A percentile compares a stretch with the other conserved stretches of the same genome.
Evolutionary conservation across 2,797 vertebrate genomes (phyloP).

Genomic region (Enteromius anoplus): DNA sequence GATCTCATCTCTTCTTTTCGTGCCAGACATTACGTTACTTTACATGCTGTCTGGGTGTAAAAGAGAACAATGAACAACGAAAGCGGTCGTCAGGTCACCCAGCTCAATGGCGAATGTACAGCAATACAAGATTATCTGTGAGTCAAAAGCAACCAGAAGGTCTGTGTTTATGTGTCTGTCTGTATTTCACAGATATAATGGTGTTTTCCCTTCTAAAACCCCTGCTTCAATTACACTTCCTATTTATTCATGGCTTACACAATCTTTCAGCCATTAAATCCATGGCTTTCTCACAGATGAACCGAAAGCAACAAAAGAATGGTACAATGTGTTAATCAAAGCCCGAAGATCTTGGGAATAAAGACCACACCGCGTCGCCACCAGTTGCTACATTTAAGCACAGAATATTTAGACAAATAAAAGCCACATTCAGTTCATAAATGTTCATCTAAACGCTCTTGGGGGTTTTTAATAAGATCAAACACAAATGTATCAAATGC

Average conservation of each 20-base stretch:
- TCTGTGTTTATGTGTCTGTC: not conserved
- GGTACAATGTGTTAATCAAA: constrained; percentile 46
- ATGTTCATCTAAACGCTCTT: not conserved
- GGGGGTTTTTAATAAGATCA: not conserved
- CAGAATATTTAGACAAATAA: not conserved
- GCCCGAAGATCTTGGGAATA: not conserved
- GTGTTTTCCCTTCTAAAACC: not conserved
- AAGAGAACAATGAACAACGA: constrained; percentile 64
- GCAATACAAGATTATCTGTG: not conserved
- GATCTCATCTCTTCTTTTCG: constrained; percentile 53
- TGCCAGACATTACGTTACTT: constrained; percentile 64
- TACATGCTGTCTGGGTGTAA: constrained; percentile 66
- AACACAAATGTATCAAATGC: not conserved
- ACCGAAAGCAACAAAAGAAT: constrained; percentile 57
- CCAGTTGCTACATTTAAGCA: not conserved
- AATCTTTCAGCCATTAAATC: constrained; percentile 63
- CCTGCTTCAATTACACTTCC: constrained; percentile 20
- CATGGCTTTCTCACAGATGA: constrained; percentile 57
- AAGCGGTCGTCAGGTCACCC: constrained; percentile 15
- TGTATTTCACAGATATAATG: not conserved
- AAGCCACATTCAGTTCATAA: not conserved
- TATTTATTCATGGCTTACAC: constrained; percentile 59
- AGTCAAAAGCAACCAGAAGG: not conserved
- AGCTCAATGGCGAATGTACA: not conserved
- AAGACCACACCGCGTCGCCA: not conserved